phyloP scores from a whole-genome alignment of 2,797 vertebrate species.

The Pseudochaenichthys georgianus region DNA sequence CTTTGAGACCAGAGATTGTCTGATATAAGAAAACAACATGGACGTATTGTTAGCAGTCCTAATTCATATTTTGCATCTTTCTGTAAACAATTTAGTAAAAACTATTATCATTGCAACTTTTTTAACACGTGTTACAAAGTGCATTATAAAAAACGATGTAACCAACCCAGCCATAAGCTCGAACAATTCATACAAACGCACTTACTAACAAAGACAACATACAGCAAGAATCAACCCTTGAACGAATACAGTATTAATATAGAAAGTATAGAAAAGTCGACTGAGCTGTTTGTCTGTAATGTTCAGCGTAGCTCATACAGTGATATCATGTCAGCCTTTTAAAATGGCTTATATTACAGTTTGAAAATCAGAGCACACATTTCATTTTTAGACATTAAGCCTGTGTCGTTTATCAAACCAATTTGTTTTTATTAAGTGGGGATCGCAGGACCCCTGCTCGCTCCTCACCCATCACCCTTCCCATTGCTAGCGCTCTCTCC shows the following conservation, averaged over 20 bases:
- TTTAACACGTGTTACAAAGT: too few species aligned
- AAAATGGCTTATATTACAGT: slow-evolving; percentile 29
- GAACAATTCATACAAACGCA: too few species aligned
- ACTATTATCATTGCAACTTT: too few species aligned
- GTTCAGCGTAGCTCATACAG: background rate
- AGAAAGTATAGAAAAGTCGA: background rate
- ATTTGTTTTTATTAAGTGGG: slow-evolving; percentile 82
- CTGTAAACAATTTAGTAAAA: background rate
- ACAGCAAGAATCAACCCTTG: background rate
- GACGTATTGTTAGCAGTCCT: background rate
- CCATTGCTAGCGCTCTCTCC: slow-evolving; percentile 69
- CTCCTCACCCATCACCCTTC: slow-evolving; percentile 66
- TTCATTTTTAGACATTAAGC: slow-evolving; percentile 58
- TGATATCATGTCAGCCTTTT: slow-evolving; percentile 18
- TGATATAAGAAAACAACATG: slow-evolving; percentile 22
- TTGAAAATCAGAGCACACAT: slow-evolving; percentile 56
- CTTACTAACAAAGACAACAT: too few species aligned
- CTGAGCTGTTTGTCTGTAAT: background rate
- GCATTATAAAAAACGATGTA: too few species aligned
- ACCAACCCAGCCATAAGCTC: too few species aligned
- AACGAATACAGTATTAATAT: too few species aligned
- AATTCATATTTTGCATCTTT: slow-evolving; percentile 23
- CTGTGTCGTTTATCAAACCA: slow-evolving; percentile 72
- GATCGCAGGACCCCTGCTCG: slow-evolving; percentile 69
- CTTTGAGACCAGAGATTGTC: slow-evolving; percentile 29